Base-by-base conservation (phyloP, 2,888 invertebrate species). In the Melieria omissa region DNA sequence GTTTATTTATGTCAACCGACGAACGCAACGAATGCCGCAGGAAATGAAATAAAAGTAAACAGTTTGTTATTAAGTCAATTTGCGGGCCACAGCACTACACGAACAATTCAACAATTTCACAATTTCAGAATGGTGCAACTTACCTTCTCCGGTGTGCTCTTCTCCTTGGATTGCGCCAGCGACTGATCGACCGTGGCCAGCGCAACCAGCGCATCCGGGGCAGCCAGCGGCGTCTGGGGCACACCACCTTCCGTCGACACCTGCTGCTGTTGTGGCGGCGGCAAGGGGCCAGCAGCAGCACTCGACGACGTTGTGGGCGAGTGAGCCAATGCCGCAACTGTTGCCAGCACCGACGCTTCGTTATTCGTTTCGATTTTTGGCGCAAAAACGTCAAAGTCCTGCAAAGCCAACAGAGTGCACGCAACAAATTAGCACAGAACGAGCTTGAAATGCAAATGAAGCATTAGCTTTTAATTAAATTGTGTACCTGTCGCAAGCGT, bases 101-200 rank as follows among this genome's bases (percentile, higher is more conserved):
- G 29, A 29, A 29, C 29, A 29, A 29, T 29, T 29, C 29, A 29
- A 29, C 29, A 29, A 1, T 2, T 29, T 2, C 2, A 29, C 29
- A 29, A 29, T 29, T 29, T 29, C 29, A 2, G 3, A 29, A 29
- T 2, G 3, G 29, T 3, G 8, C 12, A 9, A 77, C 80, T 80
- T 76, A 87, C 88, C 90, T 95, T 95, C 88, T 95, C 95, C 61
- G 95, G 94, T 67, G 95, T 94, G 80, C 93, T 92, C 84, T 94
- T 93, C 85, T 92, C 93, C 83, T 92, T 92, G 54, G 89, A 89
- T 81, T 92, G 90, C 64, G 79, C 78, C 76, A 90, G 80, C 75
- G 82, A 79, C 78, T 86, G 81, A 64, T 83, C 81, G 73, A 79
- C 79, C 76, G 80, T 83, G 54, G 80, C 79, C 75, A 84, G 77